Conservation (phyloP, 2,888 invertebrate species). For the Conops quadrifasciatus region DNA sequence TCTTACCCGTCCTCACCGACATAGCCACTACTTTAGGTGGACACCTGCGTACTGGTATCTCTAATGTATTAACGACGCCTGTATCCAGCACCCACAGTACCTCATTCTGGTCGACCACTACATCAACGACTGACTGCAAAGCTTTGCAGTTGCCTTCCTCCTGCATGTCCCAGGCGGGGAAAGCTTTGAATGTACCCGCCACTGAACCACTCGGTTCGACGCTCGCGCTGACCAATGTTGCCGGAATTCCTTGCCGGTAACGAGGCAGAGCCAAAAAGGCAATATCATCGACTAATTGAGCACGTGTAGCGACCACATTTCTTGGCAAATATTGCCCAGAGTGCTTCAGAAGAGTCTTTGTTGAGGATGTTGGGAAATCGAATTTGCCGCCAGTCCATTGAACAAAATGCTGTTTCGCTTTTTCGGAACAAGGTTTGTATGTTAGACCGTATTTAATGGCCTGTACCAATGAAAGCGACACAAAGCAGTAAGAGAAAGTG, state of each 20-base stretch:
- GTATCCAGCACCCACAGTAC: slow-evolving; percentile 78
- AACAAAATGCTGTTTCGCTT: slow-evolving; percentile 47
- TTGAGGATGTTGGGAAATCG: slow-evolving; percentile 67
- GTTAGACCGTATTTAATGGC: slow-evolving; percentile 57
- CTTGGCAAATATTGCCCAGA: slow-evolving; percentile 69
- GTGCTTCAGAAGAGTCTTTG: slow-evolving; percentile 69
- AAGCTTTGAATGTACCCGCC: slow-evolving; percentile 68
- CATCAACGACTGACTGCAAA: slow-evolving; percentile 76
- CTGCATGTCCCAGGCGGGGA: slow-evolving; percentile 73
- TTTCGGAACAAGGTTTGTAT: slow-evolving; percentile 51
- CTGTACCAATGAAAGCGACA: slow-evolving; percentile 40
- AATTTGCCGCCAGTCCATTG: slow-evolving; percentile 67
- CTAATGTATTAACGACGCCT: slow-evolving; percentile 75
- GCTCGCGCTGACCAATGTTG: slow-evolving; percentile 71
- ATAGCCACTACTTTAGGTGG: slow-evolving; percentile 76
- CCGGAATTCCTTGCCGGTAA: slow-evolving; percentile 72
- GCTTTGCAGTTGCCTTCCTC: slow-evolving; percentile 72
- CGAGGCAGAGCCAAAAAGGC: slow-evolving; percentile 70
- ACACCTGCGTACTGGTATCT: slow-evolving; percentile 72
- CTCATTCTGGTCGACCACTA: slow-evolving; percentile 71
- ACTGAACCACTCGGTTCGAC: slow-evolving; percentile 66
- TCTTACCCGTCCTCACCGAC: slow-evolving; percentile 69
- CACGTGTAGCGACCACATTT: slow-evolving; percentile 71
- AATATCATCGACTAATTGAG: slow-evolving; percentile 69
- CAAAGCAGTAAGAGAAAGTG: neutral